These are phyloP conservation scores for Mimas tiliae DNA, from an alignment of 2,888 invertebrate genomes.

Conservation along the genomic window DNA sequence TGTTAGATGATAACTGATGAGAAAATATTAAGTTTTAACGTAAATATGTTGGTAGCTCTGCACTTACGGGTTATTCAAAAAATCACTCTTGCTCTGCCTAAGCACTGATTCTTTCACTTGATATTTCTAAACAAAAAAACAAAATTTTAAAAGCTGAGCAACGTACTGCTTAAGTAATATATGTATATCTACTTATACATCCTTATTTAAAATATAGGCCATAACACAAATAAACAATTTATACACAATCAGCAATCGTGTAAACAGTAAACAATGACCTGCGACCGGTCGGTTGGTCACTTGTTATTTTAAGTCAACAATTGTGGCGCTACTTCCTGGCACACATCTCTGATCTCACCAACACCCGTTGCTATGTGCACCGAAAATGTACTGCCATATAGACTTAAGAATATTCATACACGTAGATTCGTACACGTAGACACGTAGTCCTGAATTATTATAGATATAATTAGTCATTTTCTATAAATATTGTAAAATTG, in stretches of 20 bases:
- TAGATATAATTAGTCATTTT: too few relatives aligned
- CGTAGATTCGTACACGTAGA: background rate
- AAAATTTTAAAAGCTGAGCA: too few relatives aligned
- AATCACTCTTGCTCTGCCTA: too few relatives aligned
- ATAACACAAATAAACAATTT: constrained; percentile 36
- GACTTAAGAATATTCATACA: constrained; percentile 19
- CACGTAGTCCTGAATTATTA: too few relatives aligned
- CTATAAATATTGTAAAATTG: too few relatives aligned
- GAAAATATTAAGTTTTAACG: too few relatives aligned
- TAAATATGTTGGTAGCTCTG: too few relatives aligned
- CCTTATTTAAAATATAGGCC: constrained; percentile 45
- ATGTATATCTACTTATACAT: constrained; percentile 31
- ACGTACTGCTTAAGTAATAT: background rate
- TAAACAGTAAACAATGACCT: constrained; percentile 56
- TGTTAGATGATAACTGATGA: too few relatives aligned
- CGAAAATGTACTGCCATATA: constrained; percentile 34
- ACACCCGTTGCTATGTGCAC: constrained; percentile 66
- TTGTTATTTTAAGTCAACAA: constrained; percentile 31
- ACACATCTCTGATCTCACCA: constrained; percentile 38
- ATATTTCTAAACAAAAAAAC: too few relatives aligned
- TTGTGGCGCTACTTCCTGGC: constrained; percentile 45
- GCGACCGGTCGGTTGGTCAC: constrained; percentile 35
- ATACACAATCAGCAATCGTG: constrained; percentile 37
- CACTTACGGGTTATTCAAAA: too few relatives aligned
- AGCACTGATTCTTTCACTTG: too few relatives aligned